Base-by-base conservation (phyloP, 2,797 vertebrate genomes). In the Galaxias olidus region DNA sequence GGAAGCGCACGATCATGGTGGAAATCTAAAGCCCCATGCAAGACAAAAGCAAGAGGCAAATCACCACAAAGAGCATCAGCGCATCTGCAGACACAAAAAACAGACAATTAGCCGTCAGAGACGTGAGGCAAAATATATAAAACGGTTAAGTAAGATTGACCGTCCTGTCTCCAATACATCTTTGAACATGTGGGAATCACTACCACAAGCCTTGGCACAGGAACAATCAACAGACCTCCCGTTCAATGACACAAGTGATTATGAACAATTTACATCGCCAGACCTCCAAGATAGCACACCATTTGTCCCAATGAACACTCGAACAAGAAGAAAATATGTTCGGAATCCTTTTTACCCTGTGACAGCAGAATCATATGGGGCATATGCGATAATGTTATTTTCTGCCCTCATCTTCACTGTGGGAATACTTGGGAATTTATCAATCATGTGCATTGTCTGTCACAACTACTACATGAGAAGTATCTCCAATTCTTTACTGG, bases 391-490 rank as follows among this genome's bases (percentile, higher is more conserved):
- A 61, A 73, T 95, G 88, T 86, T 93, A 59, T 55, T 90, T 62
- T 95, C 95, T 7, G 81, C 93, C 53, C 79, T 96, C 65, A 91
- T 99, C 77, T 98, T 99, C 78, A 89, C 86, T 10, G 93, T 92
- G 48, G 97, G 97, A 1, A 92, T 98, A 73, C 86, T 95, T 47
- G 96, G 95, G 54, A 99, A 98, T 86, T 90, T 99, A 84, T 93
- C 96, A 4, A 91, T 98, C 76, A 97, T 98, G 96, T 99, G 97
- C 83, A 94, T 98, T 65, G 97, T 99, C 73, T 98, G 96, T 52
- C 95, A 99, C 83, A 98, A 98, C 87, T 97, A 97, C 89, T 97
- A 97, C 83, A 96, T 98, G 96, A 90, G 96, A 86, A 99, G 96
- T 87, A 95, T 98, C 86, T 99, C 97, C 70, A 97, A 98, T 86